These are phyloP conservation scores for Serranus cabrilla DNA, from an alignment of 2,797 vertebrate genomes.

Conservation along the genomic window DNA sequence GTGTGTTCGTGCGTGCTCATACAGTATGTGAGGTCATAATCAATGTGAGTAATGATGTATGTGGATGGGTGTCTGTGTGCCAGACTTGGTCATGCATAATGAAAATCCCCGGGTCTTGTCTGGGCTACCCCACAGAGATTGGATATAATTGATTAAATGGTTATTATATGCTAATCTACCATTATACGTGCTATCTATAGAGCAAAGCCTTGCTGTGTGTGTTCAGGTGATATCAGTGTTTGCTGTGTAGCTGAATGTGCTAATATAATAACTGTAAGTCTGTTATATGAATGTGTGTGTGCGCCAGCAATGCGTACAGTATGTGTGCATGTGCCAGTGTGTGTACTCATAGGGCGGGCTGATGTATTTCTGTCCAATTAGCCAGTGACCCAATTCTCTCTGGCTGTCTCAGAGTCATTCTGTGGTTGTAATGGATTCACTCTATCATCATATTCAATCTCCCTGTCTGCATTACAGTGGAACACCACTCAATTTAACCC, in stretches of 20 bases:
- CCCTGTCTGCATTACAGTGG: constrained; percentile 62
- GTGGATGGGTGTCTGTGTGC: constrained; percentile 25
- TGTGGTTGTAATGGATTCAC: constrained; percentile 72
- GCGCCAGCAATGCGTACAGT: constrained; percentile 21
- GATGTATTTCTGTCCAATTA: constrained; percentile 81
- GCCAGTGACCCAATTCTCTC: constrained; percentile 79
- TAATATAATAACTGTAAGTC: constrained; percentile 10
- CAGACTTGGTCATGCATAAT: constrained; percentile 59
- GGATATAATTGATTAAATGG: constrained; percentile 70
- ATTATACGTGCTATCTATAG: constrained; percentile 33
- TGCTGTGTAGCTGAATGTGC: background rate
- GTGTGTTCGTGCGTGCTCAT: constrained; percentile 12
- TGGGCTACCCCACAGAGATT: constrained; percentile 40
- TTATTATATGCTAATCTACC: constrained; percentile 67
- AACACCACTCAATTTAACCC: constrained; percentile 59
- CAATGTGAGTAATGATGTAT: constrained; percentile 22
- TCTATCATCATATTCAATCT: constrained; percentile 75
- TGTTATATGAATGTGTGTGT: constrained; percentile 17
- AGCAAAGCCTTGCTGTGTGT: constrained; percentile 21
- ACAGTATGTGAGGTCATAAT: constrained; percentile 32
- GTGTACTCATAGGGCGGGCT: constrained; percentile 32
- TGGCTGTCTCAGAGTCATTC: constrained; percentile 66
- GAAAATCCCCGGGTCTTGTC: constrained; percentile 33
- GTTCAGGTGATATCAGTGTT: constrained; percentile 22
- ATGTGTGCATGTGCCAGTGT: background rate